Evolutionary conservation across 2,113 vertebrate genomes (phyloP), one percentile per base, ranked within the genome.

Genomic region (Rallus limicola): DNA sequence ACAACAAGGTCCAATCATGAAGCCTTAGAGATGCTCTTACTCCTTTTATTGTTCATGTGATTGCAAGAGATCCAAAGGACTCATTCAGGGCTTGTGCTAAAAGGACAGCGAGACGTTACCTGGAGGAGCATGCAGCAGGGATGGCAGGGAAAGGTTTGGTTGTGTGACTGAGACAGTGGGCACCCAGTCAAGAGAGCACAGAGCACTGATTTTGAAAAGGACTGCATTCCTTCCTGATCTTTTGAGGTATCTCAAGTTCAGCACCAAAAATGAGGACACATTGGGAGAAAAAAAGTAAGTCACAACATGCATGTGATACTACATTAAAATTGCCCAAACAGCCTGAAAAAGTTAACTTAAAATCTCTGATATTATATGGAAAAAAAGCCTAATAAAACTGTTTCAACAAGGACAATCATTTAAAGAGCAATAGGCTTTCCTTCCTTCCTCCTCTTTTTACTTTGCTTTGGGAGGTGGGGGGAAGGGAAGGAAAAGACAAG

Each of bases 321-420:
- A 31, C 33, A 38, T 64, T 81, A 86, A 86, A 92, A 33, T 16
- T 78, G 42, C 23, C 36, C 36, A 9, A 72, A 76, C 10, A 67
- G 67, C 19, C 59, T 46, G 70, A 29, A 96, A 95, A 92, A 86
- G 80, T 24, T 82, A 24, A 34, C 56, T 58, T 71, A 34, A 90
- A 56, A 78, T 33, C 36, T 60, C 38, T 40, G 29, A 59, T 28
- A 48, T 5, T 26, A 46, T 4, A 63, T 10, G 25, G 10, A 11
- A 82, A 82, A 64, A 86, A 86, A 59, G 11, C 3, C 62, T 13
- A 68, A 76, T 36, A 50, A 28, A 94, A 65, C 23, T 18, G 20
- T 28, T 88, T 63, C 58, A 50, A 21, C 19, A 4, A 53, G 25
- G 17, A 55, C 3, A 29, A 40, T 52, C 56, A 26, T 23, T n/a